Base-by-base conservation (phyloP, 2,888 invertebrate genomes). In the Parnassius smintheus region DNA sequence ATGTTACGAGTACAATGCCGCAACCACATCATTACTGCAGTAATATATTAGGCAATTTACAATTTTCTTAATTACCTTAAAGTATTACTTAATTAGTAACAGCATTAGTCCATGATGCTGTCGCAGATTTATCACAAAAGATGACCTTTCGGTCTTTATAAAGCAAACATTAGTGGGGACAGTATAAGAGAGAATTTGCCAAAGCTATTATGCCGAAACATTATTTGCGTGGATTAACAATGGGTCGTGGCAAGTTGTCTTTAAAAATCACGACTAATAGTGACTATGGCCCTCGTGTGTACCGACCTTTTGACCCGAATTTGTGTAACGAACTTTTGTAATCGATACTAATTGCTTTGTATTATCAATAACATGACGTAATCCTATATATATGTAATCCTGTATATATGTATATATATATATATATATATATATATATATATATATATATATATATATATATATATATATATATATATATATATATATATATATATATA, bases 131-230 rank as follows among this genome's bases (percentile, higher is more conserved):
- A 25, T 25, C 13, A 53, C 9, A 55, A 55, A 44, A 18, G n/a
- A 11, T 56, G 46, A 56, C 45, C 45, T 56, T 56, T 56, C n/a
- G 25, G 11, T 22, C 22, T 45, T 45, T 25, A 46, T 56, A 56
- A 56, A 46, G 7, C 46, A 10, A 22, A 46, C 56, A 56, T 56
- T 56, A 44, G 18, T 44, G 12, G 45, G 1, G 35, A 53, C 41
- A 35, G 46, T 2, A 25, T 2, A 25, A 56, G 4, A 2, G 46
- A 45, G 46, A 56, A 46, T 46, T 46, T 9, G 25, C 45, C 44
- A 18, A 9, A 46, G 13, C 46, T 46, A 45, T 56, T 56, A 46
- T 46, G 45, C 56, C 46, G 45, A 56, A 56, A 46, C 25, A 13
- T 55, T 22, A 56, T 10, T 45, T 44, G 46, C 22, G 56, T 13